Conservation (phyloP, 2,113 vertebrate species). For the Clarias batrachus region DNA sequence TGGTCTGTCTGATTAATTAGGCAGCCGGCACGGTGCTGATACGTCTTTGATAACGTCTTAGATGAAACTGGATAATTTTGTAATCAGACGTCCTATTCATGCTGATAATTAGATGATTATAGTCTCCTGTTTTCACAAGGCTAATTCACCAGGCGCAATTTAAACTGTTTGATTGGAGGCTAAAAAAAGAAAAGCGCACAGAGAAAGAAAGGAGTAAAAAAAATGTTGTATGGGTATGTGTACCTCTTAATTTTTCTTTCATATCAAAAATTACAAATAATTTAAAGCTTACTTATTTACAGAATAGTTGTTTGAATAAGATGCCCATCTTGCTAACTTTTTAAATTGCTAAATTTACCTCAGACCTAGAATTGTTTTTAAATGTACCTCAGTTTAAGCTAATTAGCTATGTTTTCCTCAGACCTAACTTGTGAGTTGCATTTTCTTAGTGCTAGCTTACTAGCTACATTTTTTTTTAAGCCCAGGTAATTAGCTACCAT, state of each 20-base stretch:
- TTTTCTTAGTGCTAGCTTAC: neutral
- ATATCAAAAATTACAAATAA: neutral
- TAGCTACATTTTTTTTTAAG: neutral
- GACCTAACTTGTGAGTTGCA: neutral
- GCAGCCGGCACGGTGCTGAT: slow-evolving; percentile 26
- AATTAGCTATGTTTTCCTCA: neutral
- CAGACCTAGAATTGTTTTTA: neutral
- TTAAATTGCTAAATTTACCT: neutral
- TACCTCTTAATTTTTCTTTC: neutral
- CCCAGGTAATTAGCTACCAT: neutral
- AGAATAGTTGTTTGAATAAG: too few relatives aligned
- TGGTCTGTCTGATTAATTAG: slow-evolving; percentile 46
- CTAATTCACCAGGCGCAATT: slow-evolving; percentile 24
- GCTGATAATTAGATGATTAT: slow-evolving; percentile 50
- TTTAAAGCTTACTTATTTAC: neutral
- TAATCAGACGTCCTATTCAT: slow-evolving; percentile 51
- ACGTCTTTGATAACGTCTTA: slow-evolving; percentile 35
- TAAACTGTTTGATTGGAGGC: slow-evolving; percentile 32
- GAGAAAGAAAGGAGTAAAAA: neutral
- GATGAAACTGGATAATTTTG: slow-evolving; percentile 45
- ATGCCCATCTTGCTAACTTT: neutral
- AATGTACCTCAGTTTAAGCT: neutral
- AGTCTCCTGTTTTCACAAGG: slow-evolving; percentile 30
- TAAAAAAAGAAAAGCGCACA: neutral
- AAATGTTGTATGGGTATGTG: neutral